Evolutionary conservation across 2,888 invertebrate species (phyloP).

Genomic region (Phyto melanocephala): DNA sequence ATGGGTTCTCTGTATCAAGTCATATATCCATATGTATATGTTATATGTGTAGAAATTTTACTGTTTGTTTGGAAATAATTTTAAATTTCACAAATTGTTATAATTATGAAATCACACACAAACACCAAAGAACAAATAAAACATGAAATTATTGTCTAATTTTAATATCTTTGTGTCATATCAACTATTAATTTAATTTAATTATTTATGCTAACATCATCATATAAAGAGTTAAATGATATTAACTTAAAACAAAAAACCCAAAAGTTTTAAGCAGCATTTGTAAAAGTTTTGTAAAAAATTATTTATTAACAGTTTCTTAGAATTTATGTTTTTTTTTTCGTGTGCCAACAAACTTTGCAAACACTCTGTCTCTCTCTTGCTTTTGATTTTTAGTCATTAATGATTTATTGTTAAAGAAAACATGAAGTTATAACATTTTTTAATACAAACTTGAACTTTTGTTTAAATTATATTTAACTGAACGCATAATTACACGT

Average conservation of each 20-base stretch:
- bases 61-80: conserved; percentile 21
- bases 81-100: conserved; percentile 39
- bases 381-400: neutral
- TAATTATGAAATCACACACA: conserved; percentile 51
- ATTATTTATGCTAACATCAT: too few relatives aligned
- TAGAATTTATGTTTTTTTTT: neutral
- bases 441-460: neutral
- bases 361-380: neutral
- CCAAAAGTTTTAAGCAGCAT: too few relatives aligned
- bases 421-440: conserved; percentile 1
- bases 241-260: conserved; percentile 6
- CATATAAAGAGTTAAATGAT: conserved; percentile 44
- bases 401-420: conserved; percentile 1
- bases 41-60: neutral
- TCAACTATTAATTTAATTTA: neutral
- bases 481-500: conserved; percentile 57
- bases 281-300: neutral
- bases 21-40: too few relatives aligned
- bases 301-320: neutral
- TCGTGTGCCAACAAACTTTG: neutral
- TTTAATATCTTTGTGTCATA: too few relatives aligned
- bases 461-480: conserved; percentile 2
- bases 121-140: neutral
- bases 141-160: too few relatives aligned
- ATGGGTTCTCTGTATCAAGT: too few relatives aligned